These are phyloP conservation scores for Scyliorhinus canicula DNA, from an alignment of 2,797 vertebrate genomes.

Conservation along the genomic window DNA sequence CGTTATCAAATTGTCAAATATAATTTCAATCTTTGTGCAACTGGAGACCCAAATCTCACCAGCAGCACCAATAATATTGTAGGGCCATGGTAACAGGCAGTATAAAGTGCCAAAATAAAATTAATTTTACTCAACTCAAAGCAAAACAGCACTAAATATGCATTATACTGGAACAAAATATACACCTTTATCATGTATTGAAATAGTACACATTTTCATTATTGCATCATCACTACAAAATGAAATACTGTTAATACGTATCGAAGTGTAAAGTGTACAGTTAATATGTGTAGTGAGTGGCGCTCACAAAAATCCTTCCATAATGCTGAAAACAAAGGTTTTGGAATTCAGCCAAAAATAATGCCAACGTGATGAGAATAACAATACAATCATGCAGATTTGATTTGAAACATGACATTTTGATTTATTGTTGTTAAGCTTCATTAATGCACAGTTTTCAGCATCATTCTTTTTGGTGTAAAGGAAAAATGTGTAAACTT, in stretches of 20 bases:
- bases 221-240: background rate
- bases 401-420: slow-evolving; percentile 2
- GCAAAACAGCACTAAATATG: background rate
- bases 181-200: background rate
- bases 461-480: slow-evolving; percentile 17
- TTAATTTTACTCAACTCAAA: slow-evolving; percentile 1
- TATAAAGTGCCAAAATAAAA: background rate
- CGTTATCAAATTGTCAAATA: background rate
- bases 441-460: slow-evolving; percentile 8
- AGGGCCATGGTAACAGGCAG: background rate
- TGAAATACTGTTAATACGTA: background rate
- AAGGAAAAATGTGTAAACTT: slow-evolving; percentile 17
- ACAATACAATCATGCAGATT: slow-evolving; percentile 14
- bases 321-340: background rate
- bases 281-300: background rate
- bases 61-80: background rate
- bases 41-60: background rate
- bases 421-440: slow-evolving; percentile 31
- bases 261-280: background rate
- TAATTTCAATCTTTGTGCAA: background rate
- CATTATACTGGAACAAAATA: background rate
- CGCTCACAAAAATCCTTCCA: slow-evolving; percentile 14
- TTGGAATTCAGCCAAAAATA: slow-evolving; percentile 35
- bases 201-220: background rate
- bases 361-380: slow-evolving; percentile 12